Evolutionary conservation across 2,113 vertebrate genomes (phyloP).

Genomic region (Syrmaticus mikado): DNA sequence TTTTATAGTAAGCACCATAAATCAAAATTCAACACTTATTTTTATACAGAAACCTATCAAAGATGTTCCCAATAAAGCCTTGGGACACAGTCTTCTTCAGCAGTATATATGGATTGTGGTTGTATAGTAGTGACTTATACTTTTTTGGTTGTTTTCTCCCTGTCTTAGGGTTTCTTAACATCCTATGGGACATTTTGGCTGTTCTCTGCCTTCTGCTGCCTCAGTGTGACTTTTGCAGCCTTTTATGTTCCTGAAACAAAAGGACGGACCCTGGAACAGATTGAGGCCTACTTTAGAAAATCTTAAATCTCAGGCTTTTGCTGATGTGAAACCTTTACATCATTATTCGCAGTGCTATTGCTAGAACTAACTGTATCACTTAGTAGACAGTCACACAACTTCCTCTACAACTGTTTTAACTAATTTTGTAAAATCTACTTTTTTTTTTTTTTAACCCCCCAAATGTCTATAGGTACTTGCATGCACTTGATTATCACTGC

Average conservation of each 20-base stretch:
- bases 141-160: not conserved
- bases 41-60: not conserved
- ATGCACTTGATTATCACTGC: not conserved
- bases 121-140: not conserved
- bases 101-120: not conserved
- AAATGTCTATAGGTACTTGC: not conserved
- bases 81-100: not conserved
- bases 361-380: not conserved
- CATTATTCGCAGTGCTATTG: not conserved
- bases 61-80: not conserved
- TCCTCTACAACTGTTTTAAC: not conserved
- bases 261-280: slow-evolving; percentile 92
- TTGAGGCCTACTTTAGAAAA: slow-evolving; percentile 85
- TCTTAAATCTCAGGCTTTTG: not conserved
- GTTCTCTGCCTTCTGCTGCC: slow-evolving; percentile 82
- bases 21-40: not conserved
- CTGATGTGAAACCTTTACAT: not conserved
- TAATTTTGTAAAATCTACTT: not conserved
- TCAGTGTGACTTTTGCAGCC: slow-evolving; percentile 85
- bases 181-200: slow-evolving; percentile 92
- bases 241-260: slow-evolving; percentile 90
- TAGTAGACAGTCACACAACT: not conserved
- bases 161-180: slow-evolving; percentile 78
- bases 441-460: not conserved
- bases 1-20: slow-evolving; percentile 81